Conservation (phyloP, 2,888 invertebrate genomes). For the Chromoteleia sp. region DNA sequence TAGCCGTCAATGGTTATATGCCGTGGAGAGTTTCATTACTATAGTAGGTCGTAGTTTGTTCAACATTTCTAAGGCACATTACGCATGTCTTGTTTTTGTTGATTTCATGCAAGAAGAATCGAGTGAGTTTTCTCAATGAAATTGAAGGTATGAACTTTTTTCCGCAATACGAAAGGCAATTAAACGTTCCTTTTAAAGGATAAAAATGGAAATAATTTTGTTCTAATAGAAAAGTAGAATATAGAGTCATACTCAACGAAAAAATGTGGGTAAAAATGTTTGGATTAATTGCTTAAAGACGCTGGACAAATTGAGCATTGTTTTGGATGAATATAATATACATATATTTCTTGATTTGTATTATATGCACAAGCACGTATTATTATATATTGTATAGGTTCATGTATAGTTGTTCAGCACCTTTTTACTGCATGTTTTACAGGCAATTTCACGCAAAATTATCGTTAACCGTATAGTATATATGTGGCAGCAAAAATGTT, state of each 20-base stretch:
- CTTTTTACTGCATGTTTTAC: constrained; percentile 4
- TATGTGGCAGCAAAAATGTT: no score
- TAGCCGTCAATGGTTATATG: constrained; percentile 68
- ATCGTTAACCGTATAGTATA: no score
- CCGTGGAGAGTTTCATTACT: constrained; percentile 64
- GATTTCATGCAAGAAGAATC: constrained; percentile 15
- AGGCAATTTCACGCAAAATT: neutral
- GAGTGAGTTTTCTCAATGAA: constrained; percentile 56
- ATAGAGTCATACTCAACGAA: neutral
- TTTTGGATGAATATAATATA: neutral
- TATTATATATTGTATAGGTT: neutral
- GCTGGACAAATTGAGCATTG: no score
- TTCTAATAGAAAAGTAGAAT: neutral
- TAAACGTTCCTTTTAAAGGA: constrained; percentile 45
- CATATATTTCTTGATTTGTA: neutral
- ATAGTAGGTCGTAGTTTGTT: constrained; percentile 68
- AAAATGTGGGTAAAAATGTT: no score
- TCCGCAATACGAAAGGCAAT: constrained; percentile 46
- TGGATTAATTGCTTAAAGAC: no score
- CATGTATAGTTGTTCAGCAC: constrained; percentile 18
- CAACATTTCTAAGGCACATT: constrained; percentile 47
- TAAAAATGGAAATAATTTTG: constrained; percentile 34
- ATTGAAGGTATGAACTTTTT: constrained; percentile 40
- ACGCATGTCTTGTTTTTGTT: constrained; percentile 61
- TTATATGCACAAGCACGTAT: neutral